These are phyloP conservation scores for Cantharis lateralis DNA, from an alignment of 2,888 invertebrate species.

Conservation along the genomic window DNA sequence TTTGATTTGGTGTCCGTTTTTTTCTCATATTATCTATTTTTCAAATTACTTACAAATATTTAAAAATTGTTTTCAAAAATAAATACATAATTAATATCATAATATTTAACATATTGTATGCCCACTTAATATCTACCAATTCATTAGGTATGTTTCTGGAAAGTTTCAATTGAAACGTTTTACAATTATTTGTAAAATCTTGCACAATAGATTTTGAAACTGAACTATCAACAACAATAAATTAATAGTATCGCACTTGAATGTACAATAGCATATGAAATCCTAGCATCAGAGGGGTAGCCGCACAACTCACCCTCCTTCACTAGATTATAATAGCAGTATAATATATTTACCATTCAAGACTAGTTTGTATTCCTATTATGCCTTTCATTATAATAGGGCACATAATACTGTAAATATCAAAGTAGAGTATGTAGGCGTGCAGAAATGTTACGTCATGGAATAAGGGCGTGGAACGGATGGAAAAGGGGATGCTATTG, in stretches of 20 bases:
- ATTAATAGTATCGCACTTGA: conserved; percentile 29
- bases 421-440: conserved; percentile 31
- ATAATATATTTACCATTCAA: conserved; percentile 54
- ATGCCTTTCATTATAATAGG: conserved; percentile 48
- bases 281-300: conserved; percentile 15
- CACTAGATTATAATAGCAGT: conserved; percentile 46
- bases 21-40: neutral
- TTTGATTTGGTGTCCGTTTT: neutral
- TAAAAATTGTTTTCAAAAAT: no score
- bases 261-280: conserved; percentile 23
- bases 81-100: no score
- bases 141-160: neutral
- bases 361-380: conserved; percentile 56
- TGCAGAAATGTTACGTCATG: conserved; percentile 35
- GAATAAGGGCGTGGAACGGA: conserved; percentile 36
- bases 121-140: no score
- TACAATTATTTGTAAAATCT: neutral
- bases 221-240: conserved; percentile 27
- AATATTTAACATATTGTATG: no score
- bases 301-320: conserved; percentile 20
- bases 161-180: neutral
- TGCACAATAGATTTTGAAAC: conserved; percentile 17
- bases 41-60: neutral
- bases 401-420: conserved; percentile 54
- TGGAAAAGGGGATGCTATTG: conserved; percentile 40